phyloP scores from a whole-genome alignment of 2,113 vertebrate genomes.

The Apodemus speciosus region DNA sequence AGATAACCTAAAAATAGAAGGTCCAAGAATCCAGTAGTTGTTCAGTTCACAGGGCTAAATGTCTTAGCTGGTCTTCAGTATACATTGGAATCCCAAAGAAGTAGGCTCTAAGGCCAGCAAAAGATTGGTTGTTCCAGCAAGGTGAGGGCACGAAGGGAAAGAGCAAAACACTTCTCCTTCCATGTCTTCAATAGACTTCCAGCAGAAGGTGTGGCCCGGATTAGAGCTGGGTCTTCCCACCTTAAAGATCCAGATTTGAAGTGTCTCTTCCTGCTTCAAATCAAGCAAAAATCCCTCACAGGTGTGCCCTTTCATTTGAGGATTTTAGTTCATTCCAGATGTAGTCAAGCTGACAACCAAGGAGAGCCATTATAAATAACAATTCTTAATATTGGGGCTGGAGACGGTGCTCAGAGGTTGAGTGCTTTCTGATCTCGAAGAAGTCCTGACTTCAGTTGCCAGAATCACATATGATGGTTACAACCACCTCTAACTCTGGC shows the following conservation, averaged over 20 bases:
- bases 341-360: neutral
- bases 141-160: neutral
- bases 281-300: neutral
- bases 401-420: too few relatives aligned
- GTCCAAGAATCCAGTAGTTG: neutral
- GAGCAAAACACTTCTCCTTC: neutral
- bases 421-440: neutral
- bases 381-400: neutral
- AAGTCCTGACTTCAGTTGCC: neutral
- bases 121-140: too few relatives aligned
- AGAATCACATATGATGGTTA: neutral
- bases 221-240: neutral
- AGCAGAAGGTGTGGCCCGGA: too few relatives aligned
- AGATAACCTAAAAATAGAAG: neutral
- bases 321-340: neutral
- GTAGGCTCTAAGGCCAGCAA: neutral
- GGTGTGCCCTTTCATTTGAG: neutral
- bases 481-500: neutral
- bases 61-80: neutral
- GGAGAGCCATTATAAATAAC: neutral
- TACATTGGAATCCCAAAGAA: neutral
- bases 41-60: neutral
- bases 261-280: neutral
- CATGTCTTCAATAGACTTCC: neutral
- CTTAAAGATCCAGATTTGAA: neutral